phyloP scores from a whole-genome alignment of 1,140 invertebrate genomes.

The Doryteuthis pealeii region DNA sequence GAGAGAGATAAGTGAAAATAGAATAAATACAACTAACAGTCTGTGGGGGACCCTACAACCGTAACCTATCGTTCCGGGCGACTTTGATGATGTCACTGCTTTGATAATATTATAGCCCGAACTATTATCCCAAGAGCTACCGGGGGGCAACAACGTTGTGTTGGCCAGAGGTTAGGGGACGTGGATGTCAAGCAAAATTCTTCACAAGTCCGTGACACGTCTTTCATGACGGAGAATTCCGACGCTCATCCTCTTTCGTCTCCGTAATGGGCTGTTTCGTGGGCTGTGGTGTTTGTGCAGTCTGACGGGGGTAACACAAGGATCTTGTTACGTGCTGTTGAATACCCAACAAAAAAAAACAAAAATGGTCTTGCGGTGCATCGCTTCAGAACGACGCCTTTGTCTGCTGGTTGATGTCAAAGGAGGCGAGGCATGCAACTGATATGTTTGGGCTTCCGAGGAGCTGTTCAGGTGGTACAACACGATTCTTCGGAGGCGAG shows the following conservation, averaged over 20 bases:
- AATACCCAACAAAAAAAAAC: slow-evolving; percentile 12
- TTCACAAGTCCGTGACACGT: slow-evolving; percentile 11
- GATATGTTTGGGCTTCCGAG: slow-evolving; percentile 5
- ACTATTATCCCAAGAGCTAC: neutral
- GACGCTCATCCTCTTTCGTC: neutral
- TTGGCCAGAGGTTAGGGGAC: neutral
- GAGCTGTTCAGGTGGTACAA: slow-evolving; percentile 24
- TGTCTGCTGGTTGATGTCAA: slow-evolving; percentile 28
- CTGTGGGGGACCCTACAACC: neutral
- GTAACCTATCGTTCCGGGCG: neutral
- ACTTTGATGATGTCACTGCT: neutral
- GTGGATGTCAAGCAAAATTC: neutral
- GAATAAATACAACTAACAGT: neutral
- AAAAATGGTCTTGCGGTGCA: neutral
- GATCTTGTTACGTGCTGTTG: slow-evolving; percentile 20
- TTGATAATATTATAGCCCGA: neutral
- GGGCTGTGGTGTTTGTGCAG: slow-evolving; percentile 10
- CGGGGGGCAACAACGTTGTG: neutral
- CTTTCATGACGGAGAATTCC: slow-evolving; percentile 11
- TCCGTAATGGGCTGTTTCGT: neutral
- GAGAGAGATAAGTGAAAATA: neutral
- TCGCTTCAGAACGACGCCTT: slow-evolving; percentile 10
- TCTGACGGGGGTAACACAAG: slow-evolving; percentile 14
- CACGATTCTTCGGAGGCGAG: slow-evolving; percentile 18
- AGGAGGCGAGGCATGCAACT: slow-evolving; percentile 32